A percentile compares a stretch with the other conserved stretches of the same genome.
Conservation (phyloP, 2,113 vertebrate genomes). For the Uria aalge region DNA sequence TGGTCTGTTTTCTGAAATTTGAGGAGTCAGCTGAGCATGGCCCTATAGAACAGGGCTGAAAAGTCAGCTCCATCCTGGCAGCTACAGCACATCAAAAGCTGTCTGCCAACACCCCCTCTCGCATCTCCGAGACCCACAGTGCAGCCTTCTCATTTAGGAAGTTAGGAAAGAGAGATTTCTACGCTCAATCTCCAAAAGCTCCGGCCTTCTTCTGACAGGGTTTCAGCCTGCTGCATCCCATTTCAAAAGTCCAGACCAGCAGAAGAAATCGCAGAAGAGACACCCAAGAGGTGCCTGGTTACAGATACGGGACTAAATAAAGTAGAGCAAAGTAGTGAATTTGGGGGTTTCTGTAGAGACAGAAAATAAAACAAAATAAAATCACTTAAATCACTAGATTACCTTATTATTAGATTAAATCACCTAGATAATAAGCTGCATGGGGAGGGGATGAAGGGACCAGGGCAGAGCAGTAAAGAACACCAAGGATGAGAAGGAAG, state of each 20-base stretch:
- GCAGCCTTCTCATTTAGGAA: neutral
- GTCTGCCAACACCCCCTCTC: neutral
- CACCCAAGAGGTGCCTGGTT: too few species aligned
- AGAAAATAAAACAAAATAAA: neutral
- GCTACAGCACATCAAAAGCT: neutral
- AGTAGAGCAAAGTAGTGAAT: neutral
- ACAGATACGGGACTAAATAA: neutral
- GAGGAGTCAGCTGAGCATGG: accelerated
- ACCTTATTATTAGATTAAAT: neutral
- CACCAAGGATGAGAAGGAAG: neutral
- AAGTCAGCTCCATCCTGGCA: neutral
- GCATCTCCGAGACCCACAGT: accelerated
- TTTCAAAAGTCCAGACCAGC: too few species aligned
- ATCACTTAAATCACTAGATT: neutral
- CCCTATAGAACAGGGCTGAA: neutral
- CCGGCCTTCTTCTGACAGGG: neutral
- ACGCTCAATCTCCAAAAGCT: neutral
- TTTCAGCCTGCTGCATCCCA: neutral
- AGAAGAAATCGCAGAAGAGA: neutral
- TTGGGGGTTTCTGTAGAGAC: too few species aligned
- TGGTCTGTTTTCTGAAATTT: neutral
- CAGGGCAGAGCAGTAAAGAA: neutral
- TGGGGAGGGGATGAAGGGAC: neutral
- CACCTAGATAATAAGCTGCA: too few species aligned
- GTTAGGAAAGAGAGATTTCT: neutral